Base-by-base conservation (phyloP, 2,888 invertebrate genomes). In the Cephus rjabovi region DNA sequence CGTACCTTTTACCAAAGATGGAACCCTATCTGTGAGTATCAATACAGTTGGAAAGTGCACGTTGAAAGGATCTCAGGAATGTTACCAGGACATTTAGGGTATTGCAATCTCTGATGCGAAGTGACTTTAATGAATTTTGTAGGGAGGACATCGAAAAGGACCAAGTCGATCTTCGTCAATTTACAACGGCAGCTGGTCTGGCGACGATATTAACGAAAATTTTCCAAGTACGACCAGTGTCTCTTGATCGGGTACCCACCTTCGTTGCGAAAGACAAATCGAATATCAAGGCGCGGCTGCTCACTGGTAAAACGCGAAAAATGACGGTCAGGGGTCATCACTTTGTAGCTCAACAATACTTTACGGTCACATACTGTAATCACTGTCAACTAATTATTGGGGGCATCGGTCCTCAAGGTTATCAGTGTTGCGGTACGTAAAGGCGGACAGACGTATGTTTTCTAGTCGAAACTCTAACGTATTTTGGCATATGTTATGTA, bases 331-430 rank as follows among this genome's bases (percentile, higher is more conserved):
- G 96, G 89, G 98, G 98, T 40, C 99, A 99, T 93, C 96, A 97
- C 92, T 95, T 98, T 89, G 95, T 95, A 87, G 95, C 96, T 87
- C 96, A 96, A 90, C 97, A 97, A 92, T 96, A 98, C 93, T 96
- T 95, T 90, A 96, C 96, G 83, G 96, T 97, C 89, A 97, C 97
- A 83, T 95, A 96, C 92, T 99, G 99, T 92, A 97, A 97, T 93
- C 96, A 97, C 92, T 99, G 99, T 93, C 96, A 97, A 89, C 94
- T 95, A 90, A 96, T 97, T 84, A 96, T 99, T 86, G 97, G 97
- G 94, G 99, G 99, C 75, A 96, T 99, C 80, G 98, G 98, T 88
- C 98, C 98, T 83, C 99, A 99, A 93, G 99, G 98, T 79, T 98
- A 97, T 93, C 96, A 98, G 89, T 99, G 99, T 92, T 95, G 96